Conservation (phyloP, 2,888 invertebrate species). For the Mantis religiosa region DNA sequence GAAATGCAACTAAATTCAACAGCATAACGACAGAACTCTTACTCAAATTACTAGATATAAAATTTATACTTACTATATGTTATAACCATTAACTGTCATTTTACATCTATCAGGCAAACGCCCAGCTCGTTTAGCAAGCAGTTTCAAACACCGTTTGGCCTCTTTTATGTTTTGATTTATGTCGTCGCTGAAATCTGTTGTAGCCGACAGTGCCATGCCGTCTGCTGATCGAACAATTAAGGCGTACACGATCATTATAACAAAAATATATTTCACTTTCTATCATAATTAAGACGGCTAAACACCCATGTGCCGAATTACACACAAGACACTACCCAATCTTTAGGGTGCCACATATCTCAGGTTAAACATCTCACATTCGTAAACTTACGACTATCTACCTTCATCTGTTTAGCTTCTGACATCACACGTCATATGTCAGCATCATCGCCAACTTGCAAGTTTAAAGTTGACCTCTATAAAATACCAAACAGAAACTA, state of each 20-base stretch:
- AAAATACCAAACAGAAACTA: too few species aligned
- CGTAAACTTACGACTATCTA: too few species aligned
- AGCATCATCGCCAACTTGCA: too few species aligned
- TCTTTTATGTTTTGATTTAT: constrained; percentile 39
- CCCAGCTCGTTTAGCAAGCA: constrained; percentile 39
- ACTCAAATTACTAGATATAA: too few species aligned
- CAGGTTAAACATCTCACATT: too few species aligned
- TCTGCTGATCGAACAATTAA: constrained; percentile 40
- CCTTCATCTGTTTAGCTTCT: too few species aligned
- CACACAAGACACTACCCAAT: background rate
- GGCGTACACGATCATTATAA: constrained; percentile 38
- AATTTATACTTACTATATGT: constrained; percentile 42
- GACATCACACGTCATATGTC: too few species aligned
- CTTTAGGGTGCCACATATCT: background rate
- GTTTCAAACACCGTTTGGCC: constrained; percentile 40
- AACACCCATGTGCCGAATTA: background rate
- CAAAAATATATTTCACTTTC: background rate
- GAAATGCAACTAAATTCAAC: too few species aligned
- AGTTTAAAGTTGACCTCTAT: too few species aligned
- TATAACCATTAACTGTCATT: constrained; percentile 39
- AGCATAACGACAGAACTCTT: too few species aligned
- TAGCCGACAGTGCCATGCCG: constrained; percentile 41
- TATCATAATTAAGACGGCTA: background rate
- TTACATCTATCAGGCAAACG: constrained; percentile 43
- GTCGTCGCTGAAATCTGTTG: constrained; percentile 40